Percentiles rank a stretch among this genome's conserved stretches.
phyloP scores from a whole-genome alignment of 2,113 vertebrate genomes.

The Atherinomorus stipes region DNA sequence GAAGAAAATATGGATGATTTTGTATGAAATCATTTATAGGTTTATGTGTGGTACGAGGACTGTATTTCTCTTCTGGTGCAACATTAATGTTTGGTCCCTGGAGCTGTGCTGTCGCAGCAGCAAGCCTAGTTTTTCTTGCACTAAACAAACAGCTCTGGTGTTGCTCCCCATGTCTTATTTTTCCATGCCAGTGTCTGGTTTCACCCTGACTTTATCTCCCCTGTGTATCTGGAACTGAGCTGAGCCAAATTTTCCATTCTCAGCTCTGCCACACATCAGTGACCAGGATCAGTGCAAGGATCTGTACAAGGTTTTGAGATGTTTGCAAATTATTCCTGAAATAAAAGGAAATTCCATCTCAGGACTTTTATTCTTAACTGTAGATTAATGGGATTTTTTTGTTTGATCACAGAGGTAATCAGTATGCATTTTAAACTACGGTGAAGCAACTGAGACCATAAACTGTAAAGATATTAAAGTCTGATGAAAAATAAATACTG shows the following conservation, averaged over 20 bases:
- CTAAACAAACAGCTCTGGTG: constrained; percentile 39
- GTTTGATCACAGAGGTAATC: background rate
- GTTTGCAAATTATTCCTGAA: background rate
- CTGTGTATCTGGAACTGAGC: constrained; percentile 38
- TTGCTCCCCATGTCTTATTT: constrained; percentile 46
- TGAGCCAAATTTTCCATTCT: constrained; percentile 53
- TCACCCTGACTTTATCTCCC: constrained; percentile 54
- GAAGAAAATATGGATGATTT: no score
- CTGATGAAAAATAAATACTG: background rate
- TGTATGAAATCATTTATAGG: no score
- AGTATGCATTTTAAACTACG: background rate
- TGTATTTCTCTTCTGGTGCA: constrained; percentile 2
- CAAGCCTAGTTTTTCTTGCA: constrained; percentile 15
- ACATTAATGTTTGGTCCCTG: background rate
- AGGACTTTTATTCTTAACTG: background rate
- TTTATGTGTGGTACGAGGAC: background rate
- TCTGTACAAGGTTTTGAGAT: background rate
- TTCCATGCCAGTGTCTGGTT: constrained; percentile 67
- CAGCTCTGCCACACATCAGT: constrained; percentile 35
- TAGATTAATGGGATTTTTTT: background rate
- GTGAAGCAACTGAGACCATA: background rate
- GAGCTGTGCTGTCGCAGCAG: constrained; percentile 21
- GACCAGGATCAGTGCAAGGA: constrained; percentile 15
- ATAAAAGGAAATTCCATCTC: background rate
- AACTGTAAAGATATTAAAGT: background rate